Evolutionary conservation across 2,888 invertebrate genomes (phyloP).

Genomic region (Tridacna gigas): DNA sequence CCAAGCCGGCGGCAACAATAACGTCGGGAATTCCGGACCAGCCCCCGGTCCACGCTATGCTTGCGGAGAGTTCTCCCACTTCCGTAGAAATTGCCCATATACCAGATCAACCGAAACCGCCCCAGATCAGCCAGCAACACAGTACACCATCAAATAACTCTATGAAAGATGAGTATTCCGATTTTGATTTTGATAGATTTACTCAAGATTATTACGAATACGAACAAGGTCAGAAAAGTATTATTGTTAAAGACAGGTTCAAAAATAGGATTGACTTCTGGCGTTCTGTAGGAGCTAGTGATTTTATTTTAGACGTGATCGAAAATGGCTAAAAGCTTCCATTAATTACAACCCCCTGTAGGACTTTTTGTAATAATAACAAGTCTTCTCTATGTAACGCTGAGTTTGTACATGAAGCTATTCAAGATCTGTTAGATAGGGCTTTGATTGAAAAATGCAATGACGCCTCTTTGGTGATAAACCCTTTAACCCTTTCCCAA

Average conservation of each 20-base stretch:
- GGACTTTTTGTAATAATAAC: conserved; percentile 25
- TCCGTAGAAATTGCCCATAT: conserved; percentile 35
- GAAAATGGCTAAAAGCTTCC: conserved; percentile 34
- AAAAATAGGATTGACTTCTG: conserved; percentile 15
- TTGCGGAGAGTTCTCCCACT: conserved; percentile 40
- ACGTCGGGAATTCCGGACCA: conserved; percentile 9
- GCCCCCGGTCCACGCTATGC: conserved; percentile 43
- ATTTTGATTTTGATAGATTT: conserved; percentile 32
- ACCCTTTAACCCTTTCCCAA: too few relatives aligned
- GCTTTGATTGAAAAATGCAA: too few relatives aligned
- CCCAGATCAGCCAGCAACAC: conserved; percentile 10
- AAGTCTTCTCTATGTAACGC: conserved; percentile 18
- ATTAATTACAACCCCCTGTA: conserved; percentile 6
- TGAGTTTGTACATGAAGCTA: conserved; percentile 36
- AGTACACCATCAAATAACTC: conserved; percentile 6
- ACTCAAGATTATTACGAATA: conserved; percentile 52
- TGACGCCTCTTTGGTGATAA: too few relatives aligned
- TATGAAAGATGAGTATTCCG: conserved; percentile 48
- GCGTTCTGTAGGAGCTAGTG: conserved; percentile 39
- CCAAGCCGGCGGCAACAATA: neutral
- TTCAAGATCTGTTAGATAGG: too few relatives aligned
- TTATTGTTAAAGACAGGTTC: conserved; percentile 47
- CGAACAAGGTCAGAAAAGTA: conserved; percentile 43
- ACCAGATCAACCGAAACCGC: conserved; percentile 7
- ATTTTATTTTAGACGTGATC: too few relatives aligned